Conservation (phyloP, 2,888 invertebrate genomes). For the Eremobia ochroleuca region DNA sequence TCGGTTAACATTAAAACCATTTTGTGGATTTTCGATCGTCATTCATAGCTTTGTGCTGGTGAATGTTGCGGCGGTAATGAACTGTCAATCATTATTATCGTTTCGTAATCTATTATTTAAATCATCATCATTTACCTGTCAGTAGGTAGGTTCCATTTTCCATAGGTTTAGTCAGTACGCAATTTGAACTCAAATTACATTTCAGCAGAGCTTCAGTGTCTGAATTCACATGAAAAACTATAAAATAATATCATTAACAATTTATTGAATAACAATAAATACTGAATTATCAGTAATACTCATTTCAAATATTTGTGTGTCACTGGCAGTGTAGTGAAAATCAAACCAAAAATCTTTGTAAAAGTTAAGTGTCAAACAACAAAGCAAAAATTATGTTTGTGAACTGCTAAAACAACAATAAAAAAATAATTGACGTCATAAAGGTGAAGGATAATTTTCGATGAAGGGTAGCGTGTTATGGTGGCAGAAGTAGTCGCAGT, state of each 20-base stretch:
- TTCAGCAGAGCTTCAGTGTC: conserved; percentile 35
- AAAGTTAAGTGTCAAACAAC: conserved; percentile 31
- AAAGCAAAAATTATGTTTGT: conserved; percentile 3
- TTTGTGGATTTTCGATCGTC: conserved; percentile 18
- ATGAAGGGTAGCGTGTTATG: conserved; percentile 75
- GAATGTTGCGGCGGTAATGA: conserved; percentile 23
- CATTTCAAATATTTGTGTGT: conserved; percentile 5
- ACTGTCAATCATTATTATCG: conserved; percentile 28
- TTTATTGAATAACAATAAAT: background rate
- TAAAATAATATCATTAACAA: background rate
- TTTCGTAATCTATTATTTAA: background rate
- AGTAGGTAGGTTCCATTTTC: background rate
- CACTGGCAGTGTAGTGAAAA: conserved; percentile 20
- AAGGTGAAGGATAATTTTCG: conserved; percentile 60
- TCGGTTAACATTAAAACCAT: conserved; percentile 17
- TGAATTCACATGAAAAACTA: background rate
- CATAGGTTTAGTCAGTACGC: background rate
- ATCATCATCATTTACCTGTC: background rate
- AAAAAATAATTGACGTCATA: background rate
- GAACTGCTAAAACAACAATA: background rate
- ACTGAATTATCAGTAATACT: background rate
- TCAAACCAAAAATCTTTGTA: background rate
- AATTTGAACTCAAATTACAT: background rate
- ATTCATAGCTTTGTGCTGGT: conserved; percentile 12
- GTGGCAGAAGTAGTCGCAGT: conserved; percentile 80